These are phyloP conservation scores for Meandrina meandrites DNA, from an alignment of 92 coral and sea anemone species.

Conservation along the genomic window DNA sequence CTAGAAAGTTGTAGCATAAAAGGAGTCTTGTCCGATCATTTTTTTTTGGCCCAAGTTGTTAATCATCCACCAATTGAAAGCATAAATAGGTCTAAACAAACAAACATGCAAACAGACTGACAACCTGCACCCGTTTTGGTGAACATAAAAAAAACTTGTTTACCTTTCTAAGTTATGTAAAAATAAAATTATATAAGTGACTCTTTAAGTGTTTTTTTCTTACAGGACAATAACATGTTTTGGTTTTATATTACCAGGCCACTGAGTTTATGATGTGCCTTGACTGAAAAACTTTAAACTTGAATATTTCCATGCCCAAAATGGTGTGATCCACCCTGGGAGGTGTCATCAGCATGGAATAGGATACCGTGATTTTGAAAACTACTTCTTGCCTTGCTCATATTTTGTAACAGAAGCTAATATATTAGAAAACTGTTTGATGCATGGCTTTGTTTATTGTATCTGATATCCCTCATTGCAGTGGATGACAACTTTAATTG, in stretches of 20 bases:
- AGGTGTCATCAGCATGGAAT: neutral
- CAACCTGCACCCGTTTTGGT: too few relatives aligned
- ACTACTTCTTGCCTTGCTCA: neutral
- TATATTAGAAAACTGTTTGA: neutral
- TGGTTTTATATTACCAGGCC: too few relatives aligned
- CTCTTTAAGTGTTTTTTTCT: too few relatives aligned
- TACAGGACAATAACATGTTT: too few relatives aligned
- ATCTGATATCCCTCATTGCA: slow-evolving; percentile 59
- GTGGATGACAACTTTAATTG: slow-evolving; percentile 94
- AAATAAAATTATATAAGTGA: too few relatives aligned
- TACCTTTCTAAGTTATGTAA: neutral
- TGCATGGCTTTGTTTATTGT: neutral
- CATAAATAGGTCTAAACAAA: neutral
- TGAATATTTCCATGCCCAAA: neutral
- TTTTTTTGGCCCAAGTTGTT: neutral
- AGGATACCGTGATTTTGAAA: too few relatives aligned
- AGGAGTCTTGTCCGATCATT: neutral
- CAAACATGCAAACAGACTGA: neutral
- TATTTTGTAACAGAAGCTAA: neutral
- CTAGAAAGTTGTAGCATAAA: neutral
- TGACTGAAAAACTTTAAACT: neutral
- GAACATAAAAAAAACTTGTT: too few relatives aligned
- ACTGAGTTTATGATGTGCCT: neutral
- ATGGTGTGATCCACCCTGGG: neutral
- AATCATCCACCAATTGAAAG: neutral